Evolutionary conservation across 1,140 invertebrate genomes (phyloP).

Genomic region (Drosophila fuyamai): DNA sequence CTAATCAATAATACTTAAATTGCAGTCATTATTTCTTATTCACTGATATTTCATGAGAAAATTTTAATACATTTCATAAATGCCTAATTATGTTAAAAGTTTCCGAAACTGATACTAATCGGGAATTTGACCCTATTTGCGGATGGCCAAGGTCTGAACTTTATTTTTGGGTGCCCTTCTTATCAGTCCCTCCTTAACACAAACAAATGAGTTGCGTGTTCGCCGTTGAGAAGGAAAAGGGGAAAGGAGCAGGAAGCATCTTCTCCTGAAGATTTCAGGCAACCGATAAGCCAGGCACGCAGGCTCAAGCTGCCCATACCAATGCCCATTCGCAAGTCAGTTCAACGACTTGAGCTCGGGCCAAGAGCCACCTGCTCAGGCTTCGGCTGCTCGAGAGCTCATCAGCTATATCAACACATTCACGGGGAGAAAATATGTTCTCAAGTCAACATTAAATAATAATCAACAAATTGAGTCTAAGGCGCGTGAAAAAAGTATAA

Average conservation of each 20-base stretch:
- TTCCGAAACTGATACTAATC: conserved; percentile 1
- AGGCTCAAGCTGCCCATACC: conserved; percentile 18
- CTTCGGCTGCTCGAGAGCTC: conserved; percentile 24
- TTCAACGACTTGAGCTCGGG: conserved; percentile 62
- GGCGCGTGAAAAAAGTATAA: too few relatives aligned
- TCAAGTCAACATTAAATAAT: background rate
- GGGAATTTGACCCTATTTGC: conserved; percentile 26
- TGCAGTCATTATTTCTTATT: too few relatives aligned
- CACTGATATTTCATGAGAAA: background rate
- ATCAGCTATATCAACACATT: conserved; percentile 73
- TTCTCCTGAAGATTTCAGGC: conserved; percentile 34
- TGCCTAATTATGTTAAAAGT: conserved; percentile 17
- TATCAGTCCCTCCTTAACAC: conserved; percentile 52
- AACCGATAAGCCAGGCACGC: conserved; percentile 50
- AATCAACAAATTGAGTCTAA: background rate
- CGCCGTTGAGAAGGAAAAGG: conserved; percentile 17
- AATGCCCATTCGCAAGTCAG: conserved; percentile 17
- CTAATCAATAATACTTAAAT: too few relatives aligned
- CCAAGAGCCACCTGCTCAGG: conserved; percentile 61
- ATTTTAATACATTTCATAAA: background rate
- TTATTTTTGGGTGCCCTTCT: conserved; percentile 24
- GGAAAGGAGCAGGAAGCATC: conserved; percentile 15
- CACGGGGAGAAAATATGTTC: conserved; percentile 16
- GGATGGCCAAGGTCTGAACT: conserved; percentile 36
- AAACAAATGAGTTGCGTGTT: conserved; percentile 76